Base-by-base conservation (phyloP, 2,888 invertebrate genomes). In the Seira sanloemensis region DNA sequence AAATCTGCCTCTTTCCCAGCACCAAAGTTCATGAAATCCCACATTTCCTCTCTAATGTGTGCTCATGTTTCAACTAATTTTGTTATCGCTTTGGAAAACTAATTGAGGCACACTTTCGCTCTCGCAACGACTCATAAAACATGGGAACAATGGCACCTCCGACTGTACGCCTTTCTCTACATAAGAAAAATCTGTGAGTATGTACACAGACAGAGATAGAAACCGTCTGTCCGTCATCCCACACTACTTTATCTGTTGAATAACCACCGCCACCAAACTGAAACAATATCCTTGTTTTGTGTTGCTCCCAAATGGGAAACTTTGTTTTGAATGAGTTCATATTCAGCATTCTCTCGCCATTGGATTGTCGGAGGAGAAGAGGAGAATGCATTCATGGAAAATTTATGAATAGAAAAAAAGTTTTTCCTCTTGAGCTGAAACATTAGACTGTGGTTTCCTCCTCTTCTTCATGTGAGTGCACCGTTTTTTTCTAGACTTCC, bases 361-460 rank as follows among this genome's bases (percentile, higher is more conserved):
- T 27, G 12, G 62, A n/a, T 62, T 26, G 25, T 16, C 19, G 74
- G 71, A 69, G 25, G n/a, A 69, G 71, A 58, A 18, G 2, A n/a
- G 58, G 18, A 71, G 58, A 76, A 72, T 76, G 81, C 71, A 82
- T 54, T 82, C 65, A 76, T 76, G 76, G 76, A 72, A 72, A 76
- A 82, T 82, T 82, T 77, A 82, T 82, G 82, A 82, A 77, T 77
- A 77, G 82, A 77, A 72, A 72, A 77, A 82, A 81, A 67, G 76
- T 72, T 82, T 66, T 7, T 58, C n/a, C 54, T 68, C 68, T 24
- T 54, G 18, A 54, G 54, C 50, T 26, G 7, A 16, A 46, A 66
- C 25, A 75, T 75, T 37, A 25, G 37, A 50, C 62, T 25, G 46
- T 72, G 50, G 72, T 72, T 7, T 12, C 26, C n/a, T 58, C n/a